Conservation (phyloP, 2,888 invertebrate genomes). For the Tribolium freemani region DNA sequence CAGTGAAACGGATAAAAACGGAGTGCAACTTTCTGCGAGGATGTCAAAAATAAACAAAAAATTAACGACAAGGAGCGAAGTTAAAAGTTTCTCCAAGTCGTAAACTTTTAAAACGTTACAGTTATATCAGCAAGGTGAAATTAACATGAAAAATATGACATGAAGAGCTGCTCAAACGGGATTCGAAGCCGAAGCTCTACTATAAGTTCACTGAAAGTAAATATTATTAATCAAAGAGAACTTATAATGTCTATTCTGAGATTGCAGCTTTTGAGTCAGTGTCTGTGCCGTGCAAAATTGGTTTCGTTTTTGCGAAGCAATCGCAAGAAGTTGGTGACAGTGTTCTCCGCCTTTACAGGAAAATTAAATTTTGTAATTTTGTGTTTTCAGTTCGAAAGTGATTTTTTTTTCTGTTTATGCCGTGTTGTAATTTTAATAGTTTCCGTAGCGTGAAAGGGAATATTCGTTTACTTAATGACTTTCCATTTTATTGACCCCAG, state of each 20-base stretch:
- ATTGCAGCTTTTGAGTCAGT: not conserved
- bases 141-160: slow-evolving; percentile 1
- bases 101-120: slow-evolving; percentile 1
- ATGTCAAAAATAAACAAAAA: slow-evolving; percentile 12
- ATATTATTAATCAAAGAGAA: not conserved
- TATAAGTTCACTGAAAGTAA: not conserved
- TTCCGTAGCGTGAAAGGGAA: slow-evolving; percentile 30
- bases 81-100: not conserved
- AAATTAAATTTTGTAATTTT: slow-evolving; percentile 26
- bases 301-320: not conserved
- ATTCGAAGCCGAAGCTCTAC: not conserved
- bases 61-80: not conserved
- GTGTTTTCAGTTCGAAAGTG: not conserved
- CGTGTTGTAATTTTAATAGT: slow-evolving; percentile 26
- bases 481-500: slow-evolving; percentile 30
- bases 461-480: slow-evolving; percentile 31
- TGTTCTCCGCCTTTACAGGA: not conserved
- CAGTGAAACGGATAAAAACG: not conserved
- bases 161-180: not conserved
- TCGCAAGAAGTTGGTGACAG: slow-evolving; percentile 1
- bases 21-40: not conserved
- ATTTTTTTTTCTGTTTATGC: slow-evolving; percentile 1
- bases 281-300: not conserved
- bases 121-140: not conserved
- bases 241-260: not conserved